Base-by-base conservation (phyloP, 37 sponge, comb jelly and placozoan species). In the Ephydatia muelleri region DNA sequence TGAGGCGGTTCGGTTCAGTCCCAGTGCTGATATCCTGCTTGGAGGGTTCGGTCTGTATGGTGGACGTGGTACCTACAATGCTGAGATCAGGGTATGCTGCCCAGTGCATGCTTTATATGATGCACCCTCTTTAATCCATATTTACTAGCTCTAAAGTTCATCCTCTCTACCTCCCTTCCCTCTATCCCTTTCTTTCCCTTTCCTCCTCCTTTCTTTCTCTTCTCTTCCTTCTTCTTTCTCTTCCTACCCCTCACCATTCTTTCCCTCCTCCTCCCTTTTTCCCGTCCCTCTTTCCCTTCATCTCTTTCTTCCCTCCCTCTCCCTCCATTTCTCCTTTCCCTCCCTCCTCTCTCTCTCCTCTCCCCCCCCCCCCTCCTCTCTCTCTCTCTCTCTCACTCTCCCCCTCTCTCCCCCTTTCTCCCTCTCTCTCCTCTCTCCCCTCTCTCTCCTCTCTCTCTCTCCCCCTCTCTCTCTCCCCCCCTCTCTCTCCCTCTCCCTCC, bases 31-130 rank as follows among this genome's bases (percentile, higher is more conserved):
- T 64, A 78, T 98, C 30, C 49, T 96, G 6, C 83, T 98, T 2
- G 91, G 89, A 68, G 99, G 99, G 33, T 75, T 91, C 36, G 96
- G 97, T 0, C 76, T 97, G 57, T 96, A 82, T 81, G 95, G 91
- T 28, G 91, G 93, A 0, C 86, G 93, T 65, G 93, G 93, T 23
- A 75, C 76, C 9, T 95, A 89, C 84, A 82, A 86, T 23, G 87
- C 81, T 84, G 87, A 88, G 2, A 81, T 94, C 65, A 91, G 80
- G 83, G 92, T 94, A 75, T 67, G 69, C 21, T 70, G 11, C 72
- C 57, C 57, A 43, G 43, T 43, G 6, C 43, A 43, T 43, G 43
- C 6, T 43, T 30, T 26, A 68, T 5, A 11, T 68, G 8, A 29
- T 68, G 4, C 6, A 3, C 6, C 6, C 43, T 43, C 6, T 6